phyloP scores from a whole-genome alignment of 2,888 invertebrate genomes.

The Acleris sparsana region DNA sequence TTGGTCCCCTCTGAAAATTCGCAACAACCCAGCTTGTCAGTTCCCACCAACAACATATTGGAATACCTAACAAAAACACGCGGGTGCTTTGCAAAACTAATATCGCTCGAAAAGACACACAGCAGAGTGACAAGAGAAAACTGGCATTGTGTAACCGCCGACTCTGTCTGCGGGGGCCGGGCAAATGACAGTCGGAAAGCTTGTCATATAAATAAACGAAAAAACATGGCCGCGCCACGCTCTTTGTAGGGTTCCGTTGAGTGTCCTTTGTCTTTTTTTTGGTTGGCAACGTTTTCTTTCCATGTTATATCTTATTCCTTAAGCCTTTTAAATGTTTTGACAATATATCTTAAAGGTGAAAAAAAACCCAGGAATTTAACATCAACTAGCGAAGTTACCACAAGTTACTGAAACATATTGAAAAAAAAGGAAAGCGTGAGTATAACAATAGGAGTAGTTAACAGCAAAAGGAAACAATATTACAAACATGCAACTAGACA shows the following conservation, averaged over 20 bases:
- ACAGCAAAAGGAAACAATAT: too few species aligned
- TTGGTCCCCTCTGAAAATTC: not conserved
- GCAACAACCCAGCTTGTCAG: not conserved
- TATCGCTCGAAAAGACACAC: conserved; percentile 28
- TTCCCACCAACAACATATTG: conserved; percentile 16
- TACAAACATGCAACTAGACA: too few species aligned
- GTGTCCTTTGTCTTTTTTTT: not conserved
- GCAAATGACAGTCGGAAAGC: conserved; percentile 19
- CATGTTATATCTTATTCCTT: too few species aligned
- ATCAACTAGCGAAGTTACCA: too few species aligned
- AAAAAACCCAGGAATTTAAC: too few species aligned
- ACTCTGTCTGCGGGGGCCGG: conserved; percentile 7
- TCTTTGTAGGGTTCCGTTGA: not conserved
- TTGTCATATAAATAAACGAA: conserved; percentile 1
- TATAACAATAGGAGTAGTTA: too few species aligned
- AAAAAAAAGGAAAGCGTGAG: too few species aligned
- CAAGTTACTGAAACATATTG: too few species aligned
- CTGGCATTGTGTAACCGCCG: conserved; percentile 16
- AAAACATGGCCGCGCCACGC: not conserved
- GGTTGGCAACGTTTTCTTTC: too few species aligned
- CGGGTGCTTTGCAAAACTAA: conserved; percentile 29
- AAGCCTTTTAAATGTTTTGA: too few species aligned
- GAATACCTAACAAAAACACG: conserved; percentile 18
- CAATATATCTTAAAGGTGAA: too few species aligned
- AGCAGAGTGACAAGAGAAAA: conserved; percentile 12